A percentile compares a stretch with the other conserved stretches of the same genome.
Conservation (phyloP, 2,797 vertebrate species). For the Cetoscarus ocellatus region DNA sequence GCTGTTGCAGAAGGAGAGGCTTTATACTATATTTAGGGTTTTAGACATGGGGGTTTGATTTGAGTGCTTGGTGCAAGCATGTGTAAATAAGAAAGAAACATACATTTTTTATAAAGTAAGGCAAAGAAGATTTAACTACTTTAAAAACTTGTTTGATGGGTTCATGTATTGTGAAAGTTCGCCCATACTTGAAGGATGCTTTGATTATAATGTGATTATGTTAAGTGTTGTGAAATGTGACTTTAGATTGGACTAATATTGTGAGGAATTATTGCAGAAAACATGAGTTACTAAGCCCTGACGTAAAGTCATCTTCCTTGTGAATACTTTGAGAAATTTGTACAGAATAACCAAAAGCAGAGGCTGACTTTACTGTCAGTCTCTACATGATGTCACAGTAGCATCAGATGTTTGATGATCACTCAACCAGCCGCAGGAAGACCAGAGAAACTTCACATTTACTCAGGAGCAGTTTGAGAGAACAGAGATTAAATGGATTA, state of each 20-base stretch:
- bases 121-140: neutral
- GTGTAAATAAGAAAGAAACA: neutral
- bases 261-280: neutral
- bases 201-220: neutral
- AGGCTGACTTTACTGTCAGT: too few relatives aligned
- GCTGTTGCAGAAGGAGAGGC: constrained; percentile 3
- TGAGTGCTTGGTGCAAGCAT: neutral
- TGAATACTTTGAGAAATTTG: too few relatives aligned
- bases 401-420: neutral
- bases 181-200: neutral
- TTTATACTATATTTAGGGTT: constrained; percentile 2
- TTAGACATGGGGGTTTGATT: neutral
- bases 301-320: neutral
- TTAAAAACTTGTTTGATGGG: neutral
- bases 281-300: neutral
- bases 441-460: constrained; percentile 22
- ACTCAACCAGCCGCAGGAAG: neutral
- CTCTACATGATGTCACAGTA: too few relatives aligned
- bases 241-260: neutral
- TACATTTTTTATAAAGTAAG: neutral
- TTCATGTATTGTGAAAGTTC: too few relatives aligned
- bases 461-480: constrained; percentile 10
- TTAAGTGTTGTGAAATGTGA: neutral
- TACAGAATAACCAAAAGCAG: too few relatives aligned
- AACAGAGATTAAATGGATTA: constrained; percentile 58